Conservation (phyloP, 2,888 invertebrate species). For the Sinodicranocentrus sp. region DNA sequence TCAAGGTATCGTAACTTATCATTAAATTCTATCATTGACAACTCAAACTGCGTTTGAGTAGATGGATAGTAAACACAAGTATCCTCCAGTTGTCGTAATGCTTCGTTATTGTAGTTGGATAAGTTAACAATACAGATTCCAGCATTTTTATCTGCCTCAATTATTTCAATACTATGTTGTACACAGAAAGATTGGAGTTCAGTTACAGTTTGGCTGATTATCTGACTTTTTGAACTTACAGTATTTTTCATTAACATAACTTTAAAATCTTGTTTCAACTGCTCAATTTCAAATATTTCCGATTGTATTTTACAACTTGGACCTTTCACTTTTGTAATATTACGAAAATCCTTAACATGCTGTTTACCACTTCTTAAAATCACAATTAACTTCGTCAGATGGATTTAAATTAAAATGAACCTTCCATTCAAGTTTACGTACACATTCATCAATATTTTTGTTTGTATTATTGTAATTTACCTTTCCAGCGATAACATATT, state of each 20-base stretch:
- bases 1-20: not conserved
- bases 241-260: too few relatives aligned
- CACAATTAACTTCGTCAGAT: too few relatives aligned
- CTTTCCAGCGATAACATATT: not conserved
- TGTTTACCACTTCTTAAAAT: too few relatives aligned
- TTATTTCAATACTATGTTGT: not conserved
- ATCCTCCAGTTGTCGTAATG: constrained; percentile 9
- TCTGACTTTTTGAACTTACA: too few relatives aligned
- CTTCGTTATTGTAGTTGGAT: not conserved
- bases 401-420: not conserved
- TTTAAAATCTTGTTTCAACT: too few relatives aligned
- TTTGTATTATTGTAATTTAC: not conserved
- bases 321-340: too few relatives aligned
- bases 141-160: constrained; percentile 30
- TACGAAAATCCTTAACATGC: too few relatives aligned
- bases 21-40: not conserved
- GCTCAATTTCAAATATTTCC: too few relatives aligned
- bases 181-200: not conserved
- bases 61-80: constrained; percentile 18
- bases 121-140: constrained; percentile 15
- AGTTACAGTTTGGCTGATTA: not conserved
- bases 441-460: not conserved
- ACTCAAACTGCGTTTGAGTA: not conserved
- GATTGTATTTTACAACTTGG: too few relatives aligned
- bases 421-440: not conserved